Conservation (phyloP, 2,113 vertebrate species). For the Condylura cristata region DNA sequence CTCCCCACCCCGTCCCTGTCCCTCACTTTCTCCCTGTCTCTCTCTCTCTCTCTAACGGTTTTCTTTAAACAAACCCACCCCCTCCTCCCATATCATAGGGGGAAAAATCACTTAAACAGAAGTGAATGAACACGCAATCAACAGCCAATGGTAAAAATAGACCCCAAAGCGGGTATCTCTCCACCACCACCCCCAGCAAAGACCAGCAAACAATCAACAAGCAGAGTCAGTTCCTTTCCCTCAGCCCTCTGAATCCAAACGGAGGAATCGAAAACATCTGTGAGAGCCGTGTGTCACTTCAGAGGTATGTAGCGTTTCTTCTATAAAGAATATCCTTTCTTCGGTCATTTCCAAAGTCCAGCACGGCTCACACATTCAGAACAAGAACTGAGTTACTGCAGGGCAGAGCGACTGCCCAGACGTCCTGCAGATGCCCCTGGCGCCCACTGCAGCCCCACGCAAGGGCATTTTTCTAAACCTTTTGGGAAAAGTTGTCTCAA, state of each 20-base stretch:
- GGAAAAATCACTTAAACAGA: not conserved
- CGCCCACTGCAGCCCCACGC: rapidly evolving
- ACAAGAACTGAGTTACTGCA: not conserved
- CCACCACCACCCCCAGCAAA: not conserved
- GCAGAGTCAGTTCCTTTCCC: not conserved
- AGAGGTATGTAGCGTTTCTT: not conserved
- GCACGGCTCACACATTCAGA: not conserved
- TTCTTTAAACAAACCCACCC: constrained; percentile 54
- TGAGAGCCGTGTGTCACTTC: not conserved
- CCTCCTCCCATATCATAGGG: not conserved
- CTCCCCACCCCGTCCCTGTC: not conserved
- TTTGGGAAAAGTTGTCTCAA: not conserved
- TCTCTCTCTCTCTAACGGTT: constrained; percentile 29
- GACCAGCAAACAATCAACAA: not conserved
- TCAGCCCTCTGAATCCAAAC: constrained; percentile 20
- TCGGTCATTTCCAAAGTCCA: constrained; percentile 46
- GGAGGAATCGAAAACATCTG: not conserved
- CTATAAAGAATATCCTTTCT: not conserved
- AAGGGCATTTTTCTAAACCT: constrained; percentile 51
- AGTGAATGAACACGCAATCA: not conserved
- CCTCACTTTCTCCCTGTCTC: not conserved
- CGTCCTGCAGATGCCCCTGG: rapidly evolving
- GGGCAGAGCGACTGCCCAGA: rapidly evolving
- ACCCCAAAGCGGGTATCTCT: not conserved
- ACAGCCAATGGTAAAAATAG: not conserved